Evolutionary conservation across 2,797 vertebrate species (phyloP), one percentile per base, ranked within the genome.

Genomic region (Gorsachius magnificus): DNA sequence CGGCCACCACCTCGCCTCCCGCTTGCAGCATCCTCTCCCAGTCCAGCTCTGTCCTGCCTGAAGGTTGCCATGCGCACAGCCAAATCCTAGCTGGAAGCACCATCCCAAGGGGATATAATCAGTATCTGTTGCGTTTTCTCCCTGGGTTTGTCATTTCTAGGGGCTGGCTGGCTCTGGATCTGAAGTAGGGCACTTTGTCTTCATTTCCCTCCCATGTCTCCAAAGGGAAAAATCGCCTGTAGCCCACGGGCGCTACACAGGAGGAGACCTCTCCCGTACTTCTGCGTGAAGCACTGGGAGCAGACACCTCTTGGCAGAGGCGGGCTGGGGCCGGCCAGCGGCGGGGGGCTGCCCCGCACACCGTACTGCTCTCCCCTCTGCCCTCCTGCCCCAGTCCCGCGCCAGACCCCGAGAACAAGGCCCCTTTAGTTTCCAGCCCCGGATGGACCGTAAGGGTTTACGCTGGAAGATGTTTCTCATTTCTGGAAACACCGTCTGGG

Each of bases 391-490:
- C 71, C 56, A 14, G 31, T 29, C 60, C 28, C 6, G 3, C 28
- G 28, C 19, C 72, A 61, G 50, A 48, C 26, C 10, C 25, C 60
- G 8, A 26, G 36, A 76, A 69, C 60, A 86, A 88, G 48, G 8
- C 63, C 66, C 1, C 0, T 83, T 53, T 58, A 13, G 21, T 25
- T 50, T 61, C 35, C 57, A 43, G 28, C 51, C 56, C 56, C 71
- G 57, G 64, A 45, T 3, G 7, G 54, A 31, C 56, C 22, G 0
- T 16, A 25, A 64, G 21, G 24, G 61, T 46, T 90, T 60, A 31
- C 14, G n/a, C 81, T 93, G 88, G 88, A 88, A 93, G 75, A 68
- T 33, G 41, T 71, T 92, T 93, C 80, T 83, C 71, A 25, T 78
- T 95, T 83, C 80, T 95, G 74, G 77, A 89, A 79, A 68, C 33